A percentile compares a stretch with the other conserved stretches of the same genome.
These are phyloP conservation scores for Drosophila lutescens DNA, from an alignment of 2,888 invertebrate genomes.

Conservation along the genomic window DNA sequence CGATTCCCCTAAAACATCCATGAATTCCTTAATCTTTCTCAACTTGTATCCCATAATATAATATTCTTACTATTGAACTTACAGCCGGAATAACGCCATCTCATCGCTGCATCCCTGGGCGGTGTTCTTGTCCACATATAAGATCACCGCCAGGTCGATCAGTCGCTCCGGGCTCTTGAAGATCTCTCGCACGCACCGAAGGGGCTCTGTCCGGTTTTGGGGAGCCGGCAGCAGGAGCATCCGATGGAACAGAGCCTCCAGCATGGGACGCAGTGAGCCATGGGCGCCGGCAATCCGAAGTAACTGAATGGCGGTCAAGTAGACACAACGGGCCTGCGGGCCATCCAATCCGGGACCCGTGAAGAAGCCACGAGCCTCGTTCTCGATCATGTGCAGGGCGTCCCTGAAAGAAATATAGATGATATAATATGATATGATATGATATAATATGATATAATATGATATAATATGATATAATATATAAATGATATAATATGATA, in stretches of 20 bases:
- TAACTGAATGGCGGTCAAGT: constrained; percentile 93
- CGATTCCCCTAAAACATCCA: too few species aligned
- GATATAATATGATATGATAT: too few species aligned
- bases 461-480: too few species aligned
- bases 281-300: constrained; percentile 95
- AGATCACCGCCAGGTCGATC: constrained; percentile 87
- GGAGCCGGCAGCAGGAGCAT: constrained; percentile 95
- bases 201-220: constrained; percentile 92
- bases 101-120: constrained; percentile 89
- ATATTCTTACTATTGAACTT: constrained; percentile 74
- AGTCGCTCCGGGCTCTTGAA: constrained; percentile 89
- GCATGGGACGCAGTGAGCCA: constrained; percentile 93
- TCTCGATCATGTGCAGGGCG: constrained; percentile 84
- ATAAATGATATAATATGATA: too few species aligned
- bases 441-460: too few species aligned
- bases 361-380: constrained; percentile 84
- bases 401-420: constrained; percentile 68
- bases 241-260: constrained; percentile 96
- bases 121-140: constrained; percentile 88
- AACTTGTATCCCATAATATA: background rate
- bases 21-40: too few species aligned
- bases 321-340: constrained; percentile 94
- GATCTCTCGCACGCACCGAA: constrained; percentile 92
- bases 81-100: constrained; percentile 93
- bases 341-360: constrained; percentile 88